Evolutionary conservation across 1,140 invertebrate genomes (phyloP), one percentile per base, ranked within the genome.

Genomic region (Paramacrobiotus metropolitanus): DNA sequence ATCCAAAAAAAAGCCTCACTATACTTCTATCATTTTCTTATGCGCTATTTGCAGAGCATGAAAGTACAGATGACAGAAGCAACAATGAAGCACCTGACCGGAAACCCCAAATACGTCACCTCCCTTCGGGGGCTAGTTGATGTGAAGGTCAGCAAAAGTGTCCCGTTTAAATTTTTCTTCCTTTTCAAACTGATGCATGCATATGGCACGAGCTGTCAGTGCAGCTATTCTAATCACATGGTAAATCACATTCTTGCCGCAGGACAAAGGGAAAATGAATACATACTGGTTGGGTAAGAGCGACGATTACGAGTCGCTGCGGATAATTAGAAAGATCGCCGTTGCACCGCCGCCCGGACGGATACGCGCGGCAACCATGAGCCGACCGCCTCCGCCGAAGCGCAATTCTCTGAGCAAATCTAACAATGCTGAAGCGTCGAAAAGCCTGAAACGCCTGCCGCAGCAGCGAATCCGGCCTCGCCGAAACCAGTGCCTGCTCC

Each of bases 231-330:
- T 40, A n/a, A 40, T 40, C n/a, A 15, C 34, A n/a, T 40, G 9
- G 34, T n/a, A n/a, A n/a, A 40, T 24, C 9, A 20, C 24, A 24
- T 55, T 55, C 28, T 55, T 28, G 48, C 4, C 28, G 15, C 24
- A 55, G 48, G 48, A 55, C 15, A 55, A 55, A 28, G 48, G 48
- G 15, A 55, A 55, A 55, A 55, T 55, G 48, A 20, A 20, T 24
- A 55, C 48, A 24, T 55, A 55, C 48, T 55, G 48, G 48, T 24
- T 55, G 48, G 34, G 9, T n/a, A n/a, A 9, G 34, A 15, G 9
- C 9, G 34, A 40, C 9, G 9, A 9, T n/a, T 40, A 40, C 34
- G 9, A 40, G 34, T n/a, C n/a, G n/a, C n/a, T n/a, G n/a, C n/a
- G n/a, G n/a, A n/a, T n/a, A n/a, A n/a, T n/a, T n/a, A n/a, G n/a